Percentiles rank a stretch among this genome's conserved stretches.
These are phyloP conservation scores for Corynorhinus townsendii DNA, from an alignment of 2,113 vertebrate genomes.

Conservation along the genomic window DNA sequence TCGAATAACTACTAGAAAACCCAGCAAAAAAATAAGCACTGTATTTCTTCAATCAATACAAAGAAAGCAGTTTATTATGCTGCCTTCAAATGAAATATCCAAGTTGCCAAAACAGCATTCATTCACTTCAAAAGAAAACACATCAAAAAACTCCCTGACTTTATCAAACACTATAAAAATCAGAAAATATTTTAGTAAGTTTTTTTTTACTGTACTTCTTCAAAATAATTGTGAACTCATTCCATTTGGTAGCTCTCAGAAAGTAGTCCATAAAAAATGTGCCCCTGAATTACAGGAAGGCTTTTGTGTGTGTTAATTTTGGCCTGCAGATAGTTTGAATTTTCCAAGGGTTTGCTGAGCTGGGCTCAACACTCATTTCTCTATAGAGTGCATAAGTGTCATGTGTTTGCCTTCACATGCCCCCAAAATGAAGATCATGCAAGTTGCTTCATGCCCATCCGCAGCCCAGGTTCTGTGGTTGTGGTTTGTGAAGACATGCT, in stretches of 20 bases:
- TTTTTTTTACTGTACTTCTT: not conserved
- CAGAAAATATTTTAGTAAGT: conserved; percentile 45
- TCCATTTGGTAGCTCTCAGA: not conserved
- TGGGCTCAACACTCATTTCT: accelerated
- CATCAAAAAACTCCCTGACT: conserved; percentile 54
- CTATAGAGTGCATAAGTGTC: accelerated
- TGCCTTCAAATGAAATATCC: conserved; percentile 82
- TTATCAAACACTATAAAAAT: conserved; percentile 62
- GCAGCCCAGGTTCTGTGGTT: accelerated
- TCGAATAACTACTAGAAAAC: conserved; percentile 83
- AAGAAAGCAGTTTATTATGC: conserved; percentile 82
- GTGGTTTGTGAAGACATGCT: accelerated
- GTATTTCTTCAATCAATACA: conserved; percentile 87
- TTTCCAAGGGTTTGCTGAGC: not conserved
- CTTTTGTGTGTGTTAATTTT: not conserved
- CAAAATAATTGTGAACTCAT: not conserved
- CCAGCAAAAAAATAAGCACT: conserved; percentile 82
- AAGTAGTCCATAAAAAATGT: not conserved
- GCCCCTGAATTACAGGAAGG: not conserved
- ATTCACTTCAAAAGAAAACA: conserved; percentile 66
- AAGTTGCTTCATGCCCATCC: accelerated
- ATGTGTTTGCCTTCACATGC: accelerated
- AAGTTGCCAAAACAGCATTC: conserved; percentile 74
- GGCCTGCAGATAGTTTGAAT: not conserved
- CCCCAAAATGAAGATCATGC: accelerated